Percentiles rank a stretch among this genome's conserved stretches.
These are phyloP conservation scores for Pollenia amentaria DNA, from an alignment of 2,888 invertebrate species.

Conservation along the genomic window DNA sequence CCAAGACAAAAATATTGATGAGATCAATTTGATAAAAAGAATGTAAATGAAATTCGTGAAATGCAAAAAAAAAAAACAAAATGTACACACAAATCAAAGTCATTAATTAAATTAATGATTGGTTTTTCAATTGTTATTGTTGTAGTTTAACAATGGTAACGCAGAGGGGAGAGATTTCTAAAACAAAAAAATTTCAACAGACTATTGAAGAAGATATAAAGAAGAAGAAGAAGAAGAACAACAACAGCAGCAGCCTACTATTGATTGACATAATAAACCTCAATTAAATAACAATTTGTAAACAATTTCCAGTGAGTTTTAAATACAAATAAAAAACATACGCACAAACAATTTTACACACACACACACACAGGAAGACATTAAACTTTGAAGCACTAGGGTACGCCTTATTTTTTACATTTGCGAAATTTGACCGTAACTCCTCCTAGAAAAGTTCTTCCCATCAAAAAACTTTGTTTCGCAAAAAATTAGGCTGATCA, in stretches of 20 bases:
- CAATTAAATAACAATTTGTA: constrained; percentile 76
- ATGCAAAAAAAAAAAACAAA: background rate
- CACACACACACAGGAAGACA: background rate
- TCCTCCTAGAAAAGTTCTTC: no score
- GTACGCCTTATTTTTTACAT: no score
- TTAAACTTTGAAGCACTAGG: background rate
- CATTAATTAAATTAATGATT: constrained; percentile 56
- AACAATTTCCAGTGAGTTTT: constrained; percentile 70
- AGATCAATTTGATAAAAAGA: constrained; percentile 51
- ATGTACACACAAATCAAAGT: constrained; percentile 54
- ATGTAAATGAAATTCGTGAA: background rate
- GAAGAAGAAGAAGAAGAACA: constrained; percentile 4
- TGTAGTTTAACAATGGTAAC: background rate
- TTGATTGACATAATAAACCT: constrained; percentile 76
- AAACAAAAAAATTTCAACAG: constrained; percentile 26
- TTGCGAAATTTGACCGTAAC: no score
- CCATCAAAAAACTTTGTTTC: no score
- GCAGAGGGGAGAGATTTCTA: background rate
- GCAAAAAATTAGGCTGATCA: no score
- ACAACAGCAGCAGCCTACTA: constrained; percentile 29
- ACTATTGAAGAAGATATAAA: constrained; percentile 10
- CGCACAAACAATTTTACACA: constrained; percentile 6
- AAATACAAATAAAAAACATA: constrained; percentile 50
- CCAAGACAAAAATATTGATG: background rate
- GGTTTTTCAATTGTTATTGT: constrained; percentile 36